Evolutionary conservation across 2,888 invertebrate genomes (phyloP).

Genomic region (Pammene fasciana): DNA sequence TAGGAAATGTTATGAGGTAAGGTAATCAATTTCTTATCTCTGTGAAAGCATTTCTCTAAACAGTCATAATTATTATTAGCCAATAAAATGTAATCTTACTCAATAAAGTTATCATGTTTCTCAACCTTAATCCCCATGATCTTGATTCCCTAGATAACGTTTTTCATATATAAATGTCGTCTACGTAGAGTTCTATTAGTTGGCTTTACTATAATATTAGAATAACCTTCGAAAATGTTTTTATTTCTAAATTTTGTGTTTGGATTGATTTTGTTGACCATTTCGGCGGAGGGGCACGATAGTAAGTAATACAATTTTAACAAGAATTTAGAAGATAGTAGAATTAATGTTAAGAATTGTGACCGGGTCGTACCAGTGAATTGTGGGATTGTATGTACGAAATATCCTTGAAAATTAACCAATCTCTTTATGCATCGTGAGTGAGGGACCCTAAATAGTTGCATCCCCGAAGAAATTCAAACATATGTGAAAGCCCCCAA

Average conservation of each 20-base stretch:
- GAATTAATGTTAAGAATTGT: too few relatives aligned
- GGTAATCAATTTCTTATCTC: background rate
- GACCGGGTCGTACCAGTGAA: too few relatives aligned
- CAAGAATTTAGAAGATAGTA: too few relatives aligned
- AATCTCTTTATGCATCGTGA: too few relatives aligned
- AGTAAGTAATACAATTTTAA: conserved; percentile 15
- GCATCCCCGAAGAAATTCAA: too few relatives aligned
- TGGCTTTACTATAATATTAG: background rate
- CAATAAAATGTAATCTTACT: conserved; percentile 27
- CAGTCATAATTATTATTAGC: conserved; percentile 17
- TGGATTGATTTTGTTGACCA: conserved; percentile 6
- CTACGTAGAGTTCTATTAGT: conserved; percentile 15
- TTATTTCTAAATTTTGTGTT: conserved; percentile 28
- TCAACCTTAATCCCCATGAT: conserved; percentile 22
- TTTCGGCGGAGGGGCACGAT: conserved; percentile 14
- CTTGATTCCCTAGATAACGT: conserved; percentile 33
- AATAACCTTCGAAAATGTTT: conserved; percentile 19
- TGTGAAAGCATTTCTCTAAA: conserved; percentile 21
- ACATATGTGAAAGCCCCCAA: too few relatives aligned
- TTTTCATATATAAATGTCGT: conserved; percentile 25
- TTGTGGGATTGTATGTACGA: too few relatives aligned
- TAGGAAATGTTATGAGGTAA: background rate
- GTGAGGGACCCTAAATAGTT: too few relatives aligned
- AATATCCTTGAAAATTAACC: too few relatives aligned
- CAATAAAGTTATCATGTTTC: conserved; percentile 29